Evolutionary conservation across 1,140 invertebrate genomes (phyloP), one percentile per base, ranked within the genome.

Genomic region (Pseudomyrmex dendroicus): DNA sequence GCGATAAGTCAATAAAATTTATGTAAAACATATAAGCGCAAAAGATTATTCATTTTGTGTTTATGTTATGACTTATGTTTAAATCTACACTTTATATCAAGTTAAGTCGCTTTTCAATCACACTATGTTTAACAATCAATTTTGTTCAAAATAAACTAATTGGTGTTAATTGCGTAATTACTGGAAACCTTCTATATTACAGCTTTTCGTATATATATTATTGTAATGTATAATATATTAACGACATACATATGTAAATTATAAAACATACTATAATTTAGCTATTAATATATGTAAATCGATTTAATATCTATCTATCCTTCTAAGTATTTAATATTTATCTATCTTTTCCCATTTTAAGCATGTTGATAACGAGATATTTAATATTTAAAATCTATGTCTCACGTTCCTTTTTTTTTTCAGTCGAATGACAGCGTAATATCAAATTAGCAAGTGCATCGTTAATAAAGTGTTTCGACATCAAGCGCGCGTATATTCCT

Each of bases 201-300:
- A 67, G 67, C 50, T 17, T 56, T 56, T 63, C 48, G 48, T 10
- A 54, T 77, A 54, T 77, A 46, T 20, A 66, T 66, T 77, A 54
- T 25, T 50, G 20, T 61, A 48, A n/a, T 50, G 15, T 22, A 1
- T 59, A 15, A 1, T 59, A 52, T n/a, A 35, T 35, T 35, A 22
- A 10, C 4, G 4, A 46, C 20, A 2, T 25, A 44, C 52, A 17
- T 44, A 59, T 57, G 10, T 57, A 73, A 73, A 44, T 57, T 12
- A 17, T 13, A 8, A 12, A 12, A 13, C 7, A 72, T 72, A 10
- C 17, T 66, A 12, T 13, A 13, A 15, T 62, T 0, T 62, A 52
- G 9, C 20, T 61, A 22, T 61, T 35, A 35, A 35, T 35, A 35
- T 35, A 35, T 35, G 35, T 35, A 35, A 35, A 35, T 35, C 35